A percentile compares a stretch with the other conserved stretches of the same genome.
phyloP scores from a whole-genome alignment of 2,888 invertebrate genomes.

The Chironomus riparius region DNA sequence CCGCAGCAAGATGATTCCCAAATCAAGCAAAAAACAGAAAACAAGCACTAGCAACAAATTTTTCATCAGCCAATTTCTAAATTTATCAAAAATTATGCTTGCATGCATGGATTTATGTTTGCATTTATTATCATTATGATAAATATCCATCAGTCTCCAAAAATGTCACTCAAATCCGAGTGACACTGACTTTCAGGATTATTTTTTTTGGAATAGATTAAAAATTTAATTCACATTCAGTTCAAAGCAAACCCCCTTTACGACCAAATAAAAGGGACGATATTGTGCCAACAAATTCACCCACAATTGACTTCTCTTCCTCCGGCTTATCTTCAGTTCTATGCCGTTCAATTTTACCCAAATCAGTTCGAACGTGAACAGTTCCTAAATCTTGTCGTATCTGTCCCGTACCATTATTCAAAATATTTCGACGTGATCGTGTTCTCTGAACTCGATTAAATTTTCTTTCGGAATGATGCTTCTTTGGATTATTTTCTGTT shows the following conservation, averaged over 20 bases:
- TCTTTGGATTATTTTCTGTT: slow-evolving; percentile 4
- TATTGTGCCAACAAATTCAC: slow-evolving; percentile 61
- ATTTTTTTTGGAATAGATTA: neutral
- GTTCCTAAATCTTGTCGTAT: slow-evolving; percentile 53
- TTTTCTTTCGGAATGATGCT: slow-evolving; percentile 29
- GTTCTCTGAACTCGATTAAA: slow-evolving; percentile 46
- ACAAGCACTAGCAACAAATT: too few species aligned
- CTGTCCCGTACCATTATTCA: slow-evolving; percentile 44
- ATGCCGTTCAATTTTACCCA: slow-evolving; percentile 33
- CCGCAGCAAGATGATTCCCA: too few species aligned
- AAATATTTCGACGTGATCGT: slow-evolving; percentile 41
- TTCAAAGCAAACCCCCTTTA: slow-evolving; percentile 71
- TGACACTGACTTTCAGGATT: too few species aligned
- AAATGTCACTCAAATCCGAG: too few species aligned
- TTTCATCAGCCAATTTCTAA: too few species aligned
- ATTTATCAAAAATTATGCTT: too few species aligned
- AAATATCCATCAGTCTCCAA: too few species aligned
- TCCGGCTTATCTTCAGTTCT: slow-evolving; percentile 30
- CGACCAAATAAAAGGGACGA: slow-evolving; percentile 73
- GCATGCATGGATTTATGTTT: too few species aligned
- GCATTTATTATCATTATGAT: too few species aligned
- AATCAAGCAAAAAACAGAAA: too few species aligned
- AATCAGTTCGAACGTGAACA: slow-evolving; percentile 39
- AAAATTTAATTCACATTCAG: neutral
- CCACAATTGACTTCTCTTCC: slow-evolving; percentile 34